Percentiles rank a stretch among this genome's conserved stretches.
Conservation (phyloP, 2,113 vertebrate genomes). For the Takifugu flavidus region DNA sequence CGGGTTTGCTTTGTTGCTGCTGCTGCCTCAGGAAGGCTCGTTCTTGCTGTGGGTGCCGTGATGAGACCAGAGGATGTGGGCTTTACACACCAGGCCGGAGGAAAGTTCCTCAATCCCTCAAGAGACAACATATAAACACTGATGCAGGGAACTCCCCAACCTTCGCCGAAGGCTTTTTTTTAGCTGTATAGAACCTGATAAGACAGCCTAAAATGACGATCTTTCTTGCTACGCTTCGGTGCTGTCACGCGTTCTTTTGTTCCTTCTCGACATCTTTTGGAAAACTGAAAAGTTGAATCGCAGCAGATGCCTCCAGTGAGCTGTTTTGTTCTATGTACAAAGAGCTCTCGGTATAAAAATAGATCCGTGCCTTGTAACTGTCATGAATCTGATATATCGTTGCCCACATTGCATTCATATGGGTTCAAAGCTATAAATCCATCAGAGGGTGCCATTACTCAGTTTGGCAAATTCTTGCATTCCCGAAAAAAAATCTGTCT, state of each 20-base stretch:
- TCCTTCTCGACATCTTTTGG: too few relatives aligned
- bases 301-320: too few relatives aligned
- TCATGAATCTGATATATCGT: too few relatives aligned
- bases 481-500: too few relatives aligned
- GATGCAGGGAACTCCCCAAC: conserved; percentile 27
- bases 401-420: too few relatives aligned
- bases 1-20: conserved; percentile 7
- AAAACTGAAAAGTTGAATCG: too few relatives aligned
- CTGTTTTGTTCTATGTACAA: too few relatives aligned
- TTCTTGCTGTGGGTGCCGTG: conserved; percentile 19
- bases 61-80: conserved; percentile 39
- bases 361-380: too few relatives aligned
- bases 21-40: conserved; percentile 21
- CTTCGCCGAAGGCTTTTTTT: conserved; percentile 29
- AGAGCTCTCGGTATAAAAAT: too few relatives aligned
- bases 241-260: neutral
- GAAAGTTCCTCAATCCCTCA: conserved; percentile 26
- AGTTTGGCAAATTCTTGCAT: too few relatives aligned
- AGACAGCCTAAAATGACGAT: conserved; percentile 20
- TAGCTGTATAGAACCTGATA: conserved; percentile 38
- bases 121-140: conserved; percentile 49
- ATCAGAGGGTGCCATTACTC: too few relatives aligned
- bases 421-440: too few relatives aligned
- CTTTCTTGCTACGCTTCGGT: neutral
- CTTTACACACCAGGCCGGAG: conserved; percentile 39